Evolutionary conservation across 53 echinoderm and acorn worm genomes (phyloP).

Genomic region (Paelopatides confundens): DNA sequence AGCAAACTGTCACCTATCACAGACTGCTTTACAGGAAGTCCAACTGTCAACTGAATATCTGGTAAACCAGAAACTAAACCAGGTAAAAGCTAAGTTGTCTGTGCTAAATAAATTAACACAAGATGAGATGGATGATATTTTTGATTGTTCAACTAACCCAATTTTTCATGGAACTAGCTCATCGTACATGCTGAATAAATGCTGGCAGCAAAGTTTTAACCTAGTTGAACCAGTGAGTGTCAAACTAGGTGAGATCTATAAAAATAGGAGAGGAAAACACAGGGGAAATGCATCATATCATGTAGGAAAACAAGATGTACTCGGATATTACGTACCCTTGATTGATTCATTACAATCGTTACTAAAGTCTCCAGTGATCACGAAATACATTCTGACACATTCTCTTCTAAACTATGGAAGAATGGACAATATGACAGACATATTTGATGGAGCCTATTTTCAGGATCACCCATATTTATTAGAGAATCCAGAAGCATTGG

Average conservation of each 20-base stretch:
- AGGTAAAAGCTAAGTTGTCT: neutral
- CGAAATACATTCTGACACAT: neutral
- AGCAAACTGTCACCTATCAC: neutral
- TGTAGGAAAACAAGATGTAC: neutral
- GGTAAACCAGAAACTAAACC: neutral
- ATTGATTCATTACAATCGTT: constrained; percentile 34
- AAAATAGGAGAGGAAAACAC: neutral
- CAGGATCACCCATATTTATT: neutral
- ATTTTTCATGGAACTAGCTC: too few relatives aligned
- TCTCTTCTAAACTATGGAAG: neutral
- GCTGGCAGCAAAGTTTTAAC: too few relatives aligned
- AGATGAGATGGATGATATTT: neutral
- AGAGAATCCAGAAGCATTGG: constrained; percentile 29
- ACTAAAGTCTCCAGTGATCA: constrained; percentile 2
- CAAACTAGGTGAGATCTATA: constrained; percentile 1
- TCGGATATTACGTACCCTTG: constrained; percentile 58
- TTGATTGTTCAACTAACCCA: too few relatives aligned
- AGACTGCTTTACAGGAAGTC: constrained; percentile 10
- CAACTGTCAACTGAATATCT: neutral
- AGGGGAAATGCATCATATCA: neutral
- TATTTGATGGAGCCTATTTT: neutral
- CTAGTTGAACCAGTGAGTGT: neutral
- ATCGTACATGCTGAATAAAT: too few relatives aligned
- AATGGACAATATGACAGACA: constrained; percentile 18
- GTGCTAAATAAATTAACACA: neutral